Evolutionary conservation across 2,888 invertebrate species (phyloP).

Genomic region (Bugulina stolonifera): DNA sequence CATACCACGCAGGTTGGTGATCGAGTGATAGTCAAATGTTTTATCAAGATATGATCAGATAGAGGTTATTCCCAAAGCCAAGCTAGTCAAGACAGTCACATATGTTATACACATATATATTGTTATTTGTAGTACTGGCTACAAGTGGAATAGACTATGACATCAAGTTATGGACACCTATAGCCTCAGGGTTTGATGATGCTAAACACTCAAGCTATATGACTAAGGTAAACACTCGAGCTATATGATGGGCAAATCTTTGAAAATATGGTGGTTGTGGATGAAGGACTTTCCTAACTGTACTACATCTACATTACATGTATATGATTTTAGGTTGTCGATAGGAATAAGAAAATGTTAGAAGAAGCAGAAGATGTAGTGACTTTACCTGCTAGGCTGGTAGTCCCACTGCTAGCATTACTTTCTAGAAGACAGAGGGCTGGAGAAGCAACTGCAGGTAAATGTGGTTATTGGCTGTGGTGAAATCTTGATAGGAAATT

Average conservation of each 20-base stretch:
- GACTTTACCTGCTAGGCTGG: slow-evolving; percentile 78
- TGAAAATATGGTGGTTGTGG: too few relatives aligned
- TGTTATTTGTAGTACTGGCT: slow-evolving; percentile 60
- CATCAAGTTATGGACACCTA: slow-evolving; percentile 74
- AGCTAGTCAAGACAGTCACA: too few relatives aligned
- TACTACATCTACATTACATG: too few relatives aligned
- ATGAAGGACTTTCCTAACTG: too few relatives aligned
- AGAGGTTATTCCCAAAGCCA: too few relatives aligned
- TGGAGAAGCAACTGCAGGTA: not conserved
- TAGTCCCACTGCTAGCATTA: slow-evolving; percentile 61
- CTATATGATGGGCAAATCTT: too few relatives aligned
- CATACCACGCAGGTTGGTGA: slow-evolving; percentile 58
- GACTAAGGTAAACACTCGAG: not conserved
- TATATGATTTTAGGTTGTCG: slow-evolving; percentile 61
- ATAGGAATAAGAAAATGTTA: slow-evolving; percentile 73
- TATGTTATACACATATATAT: too few relatives aligned
- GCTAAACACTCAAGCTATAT: slow-evolving; percentile 49
- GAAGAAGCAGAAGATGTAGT: slow-evolving; percentile 81
- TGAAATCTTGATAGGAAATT: too few relatives aligned
- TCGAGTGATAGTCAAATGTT: too few relatives aligned
- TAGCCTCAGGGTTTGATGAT: slow-evolving; percentile 47
- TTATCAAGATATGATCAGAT: too few relatives aligned
- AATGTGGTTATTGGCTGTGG: too few relatives aligned
- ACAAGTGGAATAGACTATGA: slow-evolving; percentile 84
- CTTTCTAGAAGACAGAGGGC: slow-evolving; percentile 29